These are phyloP conservation scores for Drosophila novamexicana DNA, from an alignment of 1,140 invertebrate genomes.

Conservation along the genomic window DNA sequence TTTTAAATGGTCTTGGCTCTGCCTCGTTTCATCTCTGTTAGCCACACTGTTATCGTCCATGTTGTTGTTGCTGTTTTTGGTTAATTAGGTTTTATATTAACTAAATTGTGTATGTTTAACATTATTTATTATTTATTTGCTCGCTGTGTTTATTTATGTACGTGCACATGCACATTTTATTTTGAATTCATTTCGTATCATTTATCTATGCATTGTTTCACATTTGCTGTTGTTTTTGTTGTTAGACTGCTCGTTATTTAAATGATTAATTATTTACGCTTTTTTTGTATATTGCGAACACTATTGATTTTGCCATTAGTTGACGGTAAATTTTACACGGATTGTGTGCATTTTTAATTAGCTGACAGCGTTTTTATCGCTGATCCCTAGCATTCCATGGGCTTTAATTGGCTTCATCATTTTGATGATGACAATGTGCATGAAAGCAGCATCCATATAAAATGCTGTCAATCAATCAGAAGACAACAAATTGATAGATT, in stretches of 20 bases:
- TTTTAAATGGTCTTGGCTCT: constrained; percentile 59
- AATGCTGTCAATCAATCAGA: constrained; percentile 74
- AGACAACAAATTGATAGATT: constrained; percentile 49
- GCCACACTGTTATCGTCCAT: constrained; percentile 20
- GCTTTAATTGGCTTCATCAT: constrained; percentile 40
- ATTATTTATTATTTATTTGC: constrained; percentile 60
- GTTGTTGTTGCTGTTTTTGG: constrained; percentile 39
- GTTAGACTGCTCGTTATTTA: constrained; percentile 43
- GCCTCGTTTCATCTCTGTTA: constrained; percentile 36
- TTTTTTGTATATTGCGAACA: constrained; percentile 4
- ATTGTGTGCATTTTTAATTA: constrained; percentile 75
- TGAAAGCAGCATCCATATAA: constrained; percentile 56
- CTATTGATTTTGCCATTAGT: constrained; percentile 77
- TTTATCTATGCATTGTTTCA: constrained; percentile 63
- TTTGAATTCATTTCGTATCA: constrained; percentile 59
- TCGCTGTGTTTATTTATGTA: constrained; percentile 20
- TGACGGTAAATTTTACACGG: constrained; percentile 64
- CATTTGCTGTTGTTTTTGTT: constrained; percentile 8
- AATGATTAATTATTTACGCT: constrained; percentile 70
- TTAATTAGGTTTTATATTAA: constrained; percentile 79
- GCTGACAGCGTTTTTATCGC: constrained; percentile 66
- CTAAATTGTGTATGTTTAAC: constrained; percentile 68
- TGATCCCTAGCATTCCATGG: constrained; percentile 20
- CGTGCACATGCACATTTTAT: constrained; percentile 31
- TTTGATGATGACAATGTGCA: constrained; percentile 29